Evolutionary conservation across 2,888 invertebrate species (phyloP).

Genomic region (Orchesella flavescens): DNA sequence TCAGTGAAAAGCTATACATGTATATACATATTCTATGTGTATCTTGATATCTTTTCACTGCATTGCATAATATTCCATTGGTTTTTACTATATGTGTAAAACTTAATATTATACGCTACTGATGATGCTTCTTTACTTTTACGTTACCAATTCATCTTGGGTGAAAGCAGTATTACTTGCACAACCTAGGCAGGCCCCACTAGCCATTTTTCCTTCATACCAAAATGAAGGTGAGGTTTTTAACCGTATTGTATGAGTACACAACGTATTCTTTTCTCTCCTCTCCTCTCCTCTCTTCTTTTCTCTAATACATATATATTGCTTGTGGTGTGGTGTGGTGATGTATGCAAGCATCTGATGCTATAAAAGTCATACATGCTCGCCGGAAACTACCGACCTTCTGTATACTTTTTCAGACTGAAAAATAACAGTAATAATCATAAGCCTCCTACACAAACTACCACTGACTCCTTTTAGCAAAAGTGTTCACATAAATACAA

Average conservation of each 20-base stretch:
- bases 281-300: neutral
- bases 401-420: slow-evolving; percentile 17
- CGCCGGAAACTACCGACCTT: slow-evolving; percentile 54
- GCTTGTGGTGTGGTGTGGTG: neutral
- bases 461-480: neutral
- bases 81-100: neutral
- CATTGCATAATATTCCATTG: neutral
- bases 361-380: slow-evolving; percentile 7
- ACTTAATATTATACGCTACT: neutral
- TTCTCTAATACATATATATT: neutral
- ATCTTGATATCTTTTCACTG: too few species aligned
- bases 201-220: neutral
- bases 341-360: slow-evolving; percentile 23
- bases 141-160: too few species aligned
- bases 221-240: neutral
- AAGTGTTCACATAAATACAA: slow-evolving; percentile 27
- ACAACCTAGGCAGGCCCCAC: neutral
- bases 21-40: neutral
- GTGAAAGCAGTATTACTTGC: neutral
- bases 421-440: slow-evolving; percentile 52
- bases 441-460: slow-evolving; percentile 30
- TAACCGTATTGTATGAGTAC: neutral
- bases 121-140: neutral
- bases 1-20: neutral
- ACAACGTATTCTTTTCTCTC: neutral